A percentile compares a stretch with the other conserved stretches of the same genome.
phyloP scores from a whole-genome alignment of 2,888 invertebrate species.

The Acrocera orbiculus region DNA sequence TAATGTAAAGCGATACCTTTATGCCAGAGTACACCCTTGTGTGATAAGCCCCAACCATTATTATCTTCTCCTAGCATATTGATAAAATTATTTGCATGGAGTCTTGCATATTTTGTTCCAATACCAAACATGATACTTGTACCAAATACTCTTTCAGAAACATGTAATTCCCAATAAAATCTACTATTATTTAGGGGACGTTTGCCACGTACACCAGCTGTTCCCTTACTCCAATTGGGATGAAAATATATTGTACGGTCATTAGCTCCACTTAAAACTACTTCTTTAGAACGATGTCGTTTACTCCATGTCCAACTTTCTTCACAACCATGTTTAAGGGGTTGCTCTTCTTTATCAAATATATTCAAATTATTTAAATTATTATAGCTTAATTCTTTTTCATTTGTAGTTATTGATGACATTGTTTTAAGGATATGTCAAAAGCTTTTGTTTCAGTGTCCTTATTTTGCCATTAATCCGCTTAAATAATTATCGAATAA shows the following conservation, averaged over 20 bases:
- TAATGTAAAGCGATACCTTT: conserved; percentile 42
- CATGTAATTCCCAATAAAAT: conserved; percentile 48
- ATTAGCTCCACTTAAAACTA: conserved; percentile 38
- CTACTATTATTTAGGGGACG: conserved; percentile 43
- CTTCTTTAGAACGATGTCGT: conserved; percentile 36
- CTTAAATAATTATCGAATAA: too few species aligned
- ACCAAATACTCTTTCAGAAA: conserved; percentile 48
- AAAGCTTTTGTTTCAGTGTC: too few species aligned
- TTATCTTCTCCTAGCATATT: conserved; percentile 55
- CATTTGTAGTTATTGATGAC: too few species aligned
- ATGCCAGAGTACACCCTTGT: conserved; percentile 54
- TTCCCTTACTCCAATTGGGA: conserved; percentile 59
- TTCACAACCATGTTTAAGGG: conserved; percentile 35
- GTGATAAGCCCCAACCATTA: conserved; percentile 53
- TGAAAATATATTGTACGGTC: conserved; percentile 49
- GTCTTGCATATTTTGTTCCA: conserved; percentile 37
- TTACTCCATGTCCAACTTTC: conserved; percentile 54
- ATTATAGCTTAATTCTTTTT: too few species aligned
- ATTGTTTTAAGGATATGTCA: too few species aligned
- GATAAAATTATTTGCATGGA: conserved; percentile 49
- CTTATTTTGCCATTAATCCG: too few species aligned
- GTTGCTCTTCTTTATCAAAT: conserved; percentile 11
- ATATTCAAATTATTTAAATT: too few species aligned
- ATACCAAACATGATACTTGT: conserved; percentile 62
- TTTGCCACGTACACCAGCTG: conserved; percentile 51